Base-by-base conservation (phyloP, 2,888 invertebrate genomes). In the Watsonalla binaria region DNA sequence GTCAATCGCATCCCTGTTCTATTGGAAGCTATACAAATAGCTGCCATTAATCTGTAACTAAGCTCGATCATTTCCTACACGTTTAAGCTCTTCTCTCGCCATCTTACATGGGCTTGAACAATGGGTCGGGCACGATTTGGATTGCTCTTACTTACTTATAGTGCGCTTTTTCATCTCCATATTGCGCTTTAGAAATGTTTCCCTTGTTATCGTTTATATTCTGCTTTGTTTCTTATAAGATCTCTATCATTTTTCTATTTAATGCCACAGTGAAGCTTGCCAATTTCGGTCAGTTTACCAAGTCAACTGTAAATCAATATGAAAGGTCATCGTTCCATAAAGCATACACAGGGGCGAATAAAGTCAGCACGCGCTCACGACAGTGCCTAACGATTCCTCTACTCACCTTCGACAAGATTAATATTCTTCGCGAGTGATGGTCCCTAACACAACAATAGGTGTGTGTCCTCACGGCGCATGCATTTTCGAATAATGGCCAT, bases 401-500 rank as follows among this genome's bases (percentile, higher is more conserved):
- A 67, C 74, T 76, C 74, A 75, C 78, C 83, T 78, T 82, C 76
- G 63, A 80, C 78, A 80, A 83, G 86, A 89, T 90, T 90, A 90
- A 89, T 90, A 90, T 90, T 88, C 90, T 72, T 73, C 66, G 74
- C 87, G 82, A 70, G 86, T 78, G 82, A 75, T 82, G 76, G 80
- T 75, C 75, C 75, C 74, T 78, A 76, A 78, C 80, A 80, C 78
- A 82, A 88, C 88, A 88, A 87, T 88, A 78, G 86, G 70, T 74
- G 74, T 72, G 76, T 75, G 79, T 76, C 66, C 64, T 80, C 82
- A 80, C 81, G 77, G 82, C 86, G 87, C 86, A 84, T 88, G 88
- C 85, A 88, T 90, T 87, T 86, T 82, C 82, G 82, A 81, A 86
- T 89, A 90, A 90, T 87, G 81, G 83, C 90, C 89, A 87, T 90